Evolutionary conservation across 2,888 invertebrate species (phyloP).

Genomic region (Holacanthella duospinosa): DNA sequence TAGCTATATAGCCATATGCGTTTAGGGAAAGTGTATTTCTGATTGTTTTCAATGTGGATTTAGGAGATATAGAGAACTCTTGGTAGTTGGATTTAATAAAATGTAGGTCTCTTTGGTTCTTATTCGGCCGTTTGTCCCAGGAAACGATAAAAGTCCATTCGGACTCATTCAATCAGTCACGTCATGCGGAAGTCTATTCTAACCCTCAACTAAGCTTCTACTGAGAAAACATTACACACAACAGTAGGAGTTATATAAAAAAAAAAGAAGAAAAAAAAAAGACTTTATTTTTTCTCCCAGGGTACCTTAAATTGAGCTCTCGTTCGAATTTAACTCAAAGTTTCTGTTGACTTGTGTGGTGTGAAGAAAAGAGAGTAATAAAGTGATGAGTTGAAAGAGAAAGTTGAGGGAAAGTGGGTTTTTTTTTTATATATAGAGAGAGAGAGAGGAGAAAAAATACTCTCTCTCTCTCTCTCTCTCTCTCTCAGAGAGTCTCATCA

Average conservation of each 20-base stretch:
- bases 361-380: background rate
- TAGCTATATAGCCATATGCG: background rate
- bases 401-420: background rate
- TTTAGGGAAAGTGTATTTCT: background rate
- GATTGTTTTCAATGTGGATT: background rate
- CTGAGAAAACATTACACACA: too few relatives aligned
- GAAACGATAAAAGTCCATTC: constrained; percentile 20
- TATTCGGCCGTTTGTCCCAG: constrained; percentile 19
- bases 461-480: too few relatives aligned
- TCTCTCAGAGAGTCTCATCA: too few relatives aligned
- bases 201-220: too few relatives aligned
- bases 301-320: too few relatives aligned
- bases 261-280: background rate
- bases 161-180: too few relatives aligned
- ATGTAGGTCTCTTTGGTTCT: background rate
- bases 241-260: background rate
- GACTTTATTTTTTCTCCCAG: too few relatives aligned
- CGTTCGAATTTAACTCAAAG: background rate
- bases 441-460: constrained; percentile 15
- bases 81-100: background rate
- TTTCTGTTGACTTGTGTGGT: constrained; percentile 8
- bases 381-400: background rate
- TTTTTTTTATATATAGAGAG: background rate
- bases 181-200: background rate
- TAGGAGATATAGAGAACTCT: background rate